Conservation (phyloP, 2,797 vertebrate genomes). For the Aplochiton taeniatus region DNA sequence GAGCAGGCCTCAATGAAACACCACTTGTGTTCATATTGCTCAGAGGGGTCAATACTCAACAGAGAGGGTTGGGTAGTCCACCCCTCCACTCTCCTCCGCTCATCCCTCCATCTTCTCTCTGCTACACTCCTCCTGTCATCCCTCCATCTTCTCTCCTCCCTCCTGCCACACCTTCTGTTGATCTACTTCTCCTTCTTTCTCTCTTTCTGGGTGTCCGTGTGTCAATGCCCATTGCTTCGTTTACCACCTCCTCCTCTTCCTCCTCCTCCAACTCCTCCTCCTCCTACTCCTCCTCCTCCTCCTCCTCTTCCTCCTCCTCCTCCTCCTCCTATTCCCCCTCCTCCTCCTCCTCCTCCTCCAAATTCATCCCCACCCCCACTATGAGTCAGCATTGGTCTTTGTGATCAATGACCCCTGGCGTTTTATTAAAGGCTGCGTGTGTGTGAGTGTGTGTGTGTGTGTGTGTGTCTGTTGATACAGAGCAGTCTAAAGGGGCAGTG, state of each 20-base stretch:
- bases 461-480: neutral
- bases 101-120: slow-evolving; percentile 33
- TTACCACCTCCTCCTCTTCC: too few relatives aligned
- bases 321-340: neutral
- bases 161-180: slow-evolving; percentile 7
- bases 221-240: too few relatives aligned
- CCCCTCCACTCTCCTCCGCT: slow-evolving; percentile 46
- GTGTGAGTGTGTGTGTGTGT: slow-evolving; percentile 2
- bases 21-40: too few relatives aligned
- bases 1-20: neutral
- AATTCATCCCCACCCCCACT: slow-evolving; percentile 44
- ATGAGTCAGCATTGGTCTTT: slow-evolving; percentile 65
- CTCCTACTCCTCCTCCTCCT: slow-evolving; percentile 3
- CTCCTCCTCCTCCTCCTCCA: slow-evolving; percentile 29
- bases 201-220: too few relatives aligned
- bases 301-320: neutral
- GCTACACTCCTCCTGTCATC: too few relatives aligned
- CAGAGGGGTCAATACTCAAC: too few relatives aligned
- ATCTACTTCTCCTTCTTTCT: slow-evolving; percentile 25
- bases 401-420: slow-evolving; percentile 67
- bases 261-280: slow-evolving; percentile 26
- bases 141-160: slow-evolving; percentile 31
- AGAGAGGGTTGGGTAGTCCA: slow-evolving; percentile 37
- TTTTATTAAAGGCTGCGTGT: slow-evolving; percentile 68
- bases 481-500: too few relatives aligned